Percentiles rank a stretch among this genome's conserved stretches.
Conservation (phyloP, 2,113 vertebrate genomes). For the Physeter macrocephalus region DNA sequence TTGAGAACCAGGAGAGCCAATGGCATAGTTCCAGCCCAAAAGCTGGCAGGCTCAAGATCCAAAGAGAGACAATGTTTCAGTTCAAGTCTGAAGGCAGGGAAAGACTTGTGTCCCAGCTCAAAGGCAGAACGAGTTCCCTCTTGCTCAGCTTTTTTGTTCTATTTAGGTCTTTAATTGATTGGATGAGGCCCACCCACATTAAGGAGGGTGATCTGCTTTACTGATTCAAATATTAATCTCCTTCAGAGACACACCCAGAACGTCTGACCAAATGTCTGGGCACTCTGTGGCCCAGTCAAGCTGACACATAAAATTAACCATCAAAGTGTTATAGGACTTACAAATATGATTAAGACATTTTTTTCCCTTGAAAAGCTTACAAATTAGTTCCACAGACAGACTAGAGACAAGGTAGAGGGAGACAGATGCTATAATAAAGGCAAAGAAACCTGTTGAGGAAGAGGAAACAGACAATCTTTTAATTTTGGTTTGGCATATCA, state of each 20-base stretch:
- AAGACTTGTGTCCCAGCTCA: background rate
- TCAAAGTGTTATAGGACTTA: background rate
- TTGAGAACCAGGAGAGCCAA: background rate
- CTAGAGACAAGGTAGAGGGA: background rate
- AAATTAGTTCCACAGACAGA: background rate
- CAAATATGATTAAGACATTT: background rate
- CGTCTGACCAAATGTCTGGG: background rate
- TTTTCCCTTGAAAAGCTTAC: background rate
- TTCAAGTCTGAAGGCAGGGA: background rate
- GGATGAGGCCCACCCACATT: background rate
- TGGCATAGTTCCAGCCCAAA: background rate
- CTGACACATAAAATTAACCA: background rate
- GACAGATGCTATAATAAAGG: background rate
- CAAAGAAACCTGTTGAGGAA: background rate
- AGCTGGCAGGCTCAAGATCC: background rate
- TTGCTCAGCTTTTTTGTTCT: background rate
- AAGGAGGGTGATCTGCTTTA: background rate
- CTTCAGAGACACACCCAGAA: background rate
- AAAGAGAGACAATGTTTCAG: background rate
- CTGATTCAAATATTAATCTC: background rate
- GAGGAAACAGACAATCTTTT: background rate
- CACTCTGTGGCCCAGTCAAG: background rate
- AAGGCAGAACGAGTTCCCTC: background rate
- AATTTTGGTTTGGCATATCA: background rate
- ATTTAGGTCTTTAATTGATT: background rate